These are phyloP conservation scores for Odobenus rosmarus DNA, from an alignment of 2,113 vertebrate species.

Conservation along the genomic window DNA sequence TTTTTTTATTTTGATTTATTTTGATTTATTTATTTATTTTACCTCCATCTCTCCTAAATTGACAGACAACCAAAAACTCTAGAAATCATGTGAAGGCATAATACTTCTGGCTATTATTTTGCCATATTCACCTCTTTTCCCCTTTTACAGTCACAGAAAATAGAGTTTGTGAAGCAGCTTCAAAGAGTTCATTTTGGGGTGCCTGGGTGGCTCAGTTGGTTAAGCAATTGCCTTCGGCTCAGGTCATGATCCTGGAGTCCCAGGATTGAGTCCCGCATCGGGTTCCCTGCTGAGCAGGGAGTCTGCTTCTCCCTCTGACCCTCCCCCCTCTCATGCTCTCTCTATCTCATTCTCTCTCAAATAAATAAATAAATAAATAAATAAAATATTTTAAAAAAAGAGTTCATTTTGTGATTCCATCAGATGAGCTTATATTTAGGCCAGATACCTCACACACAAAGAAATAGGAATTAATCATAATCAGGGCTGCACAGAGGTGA, in stretches of 20 bases:
- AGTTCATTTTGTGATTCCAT: slow-evolving; percentile 61
- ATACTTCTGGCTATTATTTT: slow-evolving; percentile 58
- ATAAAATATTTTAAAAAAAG: neutral
- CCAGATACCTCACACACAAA: neutral
- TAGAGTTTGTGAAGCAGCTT: slow-evolving; percentile 53
- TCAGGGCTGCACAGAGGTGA: neutral
- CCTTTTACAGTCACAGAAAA: slow-evolving; percentile 44
- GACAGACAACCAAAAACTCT: slow-evolving; percentile 49
- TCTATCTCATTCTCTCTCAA: too few relatives aligned
- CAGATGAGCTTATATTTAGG: slow-evolving; percentile 1
- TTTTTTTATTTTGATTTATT: neutral
- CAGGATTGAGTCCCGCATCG: too few relatives aligned
- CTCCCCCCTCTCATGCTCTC: too few relatives aligned
- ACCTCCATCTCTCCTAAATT: neutral
- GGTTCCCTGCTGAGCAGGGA: too few relatives aligned
- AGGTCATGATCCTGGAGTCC: too few relatives aligned
- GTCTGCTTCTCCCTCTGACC: too few relatives aligned
- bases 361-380: too few relatives aligned
- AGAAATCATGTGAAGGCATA: slow-evolving; percentile 42
- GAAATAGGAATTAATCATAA: neutral
- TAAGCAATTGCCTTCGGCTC: too few relatives aligned
- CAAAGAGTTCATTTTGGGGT: slow-evolving; percentile 61
- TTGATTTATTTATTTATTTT: neutral
- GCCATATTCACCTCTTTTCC: slow-evolving; percentile 64
- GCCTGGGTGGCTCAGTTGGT: too few relatives aligned